Evolutionary conservation across 2,113 vertebrate species (phyloP), one percentile per base, ranked within the genome.

Genomic region (Symphodus melops): DNA sequence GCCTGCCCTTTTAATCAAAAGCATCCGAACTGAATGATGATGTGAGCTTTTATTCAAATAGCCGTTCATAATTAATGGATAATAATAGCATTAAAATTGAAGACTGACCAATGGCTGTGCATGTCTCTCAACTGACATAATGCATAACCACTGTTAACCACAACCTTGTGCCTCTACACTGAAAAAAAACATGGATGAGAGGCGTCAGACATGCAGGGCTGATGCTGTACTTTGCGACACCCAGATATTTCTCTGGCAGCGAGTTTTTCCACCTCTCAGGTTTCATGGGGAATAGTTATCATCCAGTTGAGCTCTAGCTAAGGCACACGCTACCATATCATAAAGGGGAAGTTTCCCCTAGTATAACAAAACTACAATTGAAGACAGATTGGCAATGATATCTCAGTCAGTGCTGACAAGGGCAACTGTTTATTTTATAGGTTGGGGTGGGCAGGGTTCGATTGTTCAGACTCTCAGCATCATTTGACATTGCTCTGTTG

Each of bases 261-360:
- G 72, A 81, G 74, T 83, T 86, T 83, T 73, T 84, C 59, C 76
- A 80, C 67, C 81, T 88, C 82, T 86, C 81, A 85, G 79, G 76
- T 83, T 91, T 91, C 89, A 90, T 86, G 85, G 60, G 67, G 37
- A 86, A 86, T 70, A 73, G 87, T 89, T 82, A 81, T 83, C 65
- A 86, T 81, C 82, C 84, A 86, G 70, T 79, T 83, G 72, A 77
- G 85, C 75, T 81, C 78, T 83, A 86, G 84, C 84, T 83, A 83
- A 90, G 75, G 70, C 81, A 73, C 60, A 73, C 58, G 52, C 77
- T 68, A 57, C 55, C 58, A 59, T 69, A 77, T 83, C 66, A 54
- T 83, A 62, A 78, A 75, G 42, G 42, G 66, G 68, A 81, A 19
- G 17, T 86, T 67, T 71, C 71, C 75, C 25, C 49, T 63, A 37